Percentiles rank a stretch among this genome's conserved stretches.
Evolutionary conservation across 1,140 invertebrate species (phyloP).

Genomic region (Nomia melanderi): DNA sequence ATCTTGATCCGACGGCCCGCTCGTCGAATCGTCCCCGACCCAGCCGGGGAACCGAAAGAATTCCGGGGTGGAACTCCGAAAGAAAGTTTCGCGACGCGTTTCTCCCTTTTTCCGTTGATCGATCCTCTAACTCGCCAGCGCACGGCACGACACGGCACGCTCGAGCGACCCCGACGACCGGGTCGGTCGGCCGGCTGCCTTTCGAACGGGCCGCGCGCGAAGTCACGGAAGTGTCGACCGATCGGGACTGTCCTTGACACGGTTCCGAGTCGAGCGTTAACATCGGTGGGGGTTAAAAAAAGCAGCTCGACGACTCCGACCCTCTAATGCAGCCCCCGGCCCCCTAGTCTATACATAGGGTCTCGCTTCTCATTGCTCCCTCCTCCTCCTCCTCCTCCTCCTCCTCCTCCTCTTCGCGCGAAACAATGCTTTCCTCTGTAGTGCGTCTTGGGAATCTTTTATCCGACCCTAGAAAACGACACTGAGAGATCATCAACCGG

Average conservation of each 20-base stretch:
- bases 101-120: background rate
- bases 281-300: slow-evolving; percentile 35
- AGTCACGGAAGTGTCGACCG: slow-evolving; percentile 29
- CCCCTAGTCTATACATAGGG: slow-evolving; percentile 25
- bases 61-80: background rate
- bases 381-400: background rate
- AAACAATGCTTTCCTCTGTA: background rate
- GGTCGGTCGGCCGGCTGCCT: background rate
- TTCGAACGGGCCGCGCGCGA: slow-evolving; percentile 8
- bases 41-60: background rate
- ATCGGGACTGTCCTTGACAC: slow-evolving; percentile 38
- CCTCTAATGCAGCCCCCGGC: slow-evolving; percentile 20
- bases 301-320: slow-evolving; percentile 8
- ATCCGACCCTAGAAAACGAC: background rate
- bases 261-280: slow-evolving; percentile 36
- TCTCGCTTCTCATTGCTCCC: background rate
- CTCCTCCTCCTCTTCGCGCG: background rate
- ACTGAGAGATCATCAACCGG: slow-evolving; percentile 1
- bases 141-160: no score
- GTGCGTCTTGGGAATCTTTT: background rate
- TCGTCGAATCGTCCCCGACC: background rate
- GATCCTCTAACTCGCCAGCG: no score
- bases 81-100: no score
- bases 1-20: background rate
- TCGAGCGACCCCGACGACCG: background rate